Evolutionary conservation across 1,140 invertebrate genomes (phyloP), one percentile per base, ranked within the genome.

Genomic region (Drosophila pruinosa): DNA sequence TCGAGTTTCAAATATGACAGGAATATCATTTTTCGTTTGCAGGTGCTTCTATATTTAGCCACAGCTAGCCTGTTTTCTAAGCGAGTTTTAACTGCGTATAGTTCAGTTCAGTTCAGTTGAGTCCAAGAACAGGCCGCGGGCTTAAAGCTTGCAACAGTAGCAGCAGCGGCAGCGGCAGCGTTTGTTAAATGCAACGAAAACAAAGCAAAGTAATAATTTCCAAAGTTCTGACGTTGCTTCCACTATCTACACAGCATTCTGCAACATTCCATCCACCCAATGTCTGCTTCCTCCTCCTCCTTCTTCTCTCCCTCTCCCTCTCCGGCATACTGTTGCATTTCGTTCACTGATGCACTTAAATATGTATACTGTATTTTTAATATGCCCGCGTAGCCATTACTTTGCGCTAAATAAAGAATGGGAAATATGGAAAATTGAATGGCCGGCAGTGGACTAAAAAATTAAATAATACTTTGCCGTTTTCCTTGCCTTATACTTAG

Each of bases 201-300:
- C 68, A 80, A 85, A 74, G 69, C 67, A 75, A 75, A 83, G 79
- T 83, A 80, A 86, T 85, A 85, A 85, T 81, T 85, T 86, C 26
- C 64, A 80, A 85, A 85, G 81, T 85, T 85, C 81, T 86, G 81
- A 80, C 81, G 77, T 47, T 68, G 34, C 70, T 24, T 56, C 31
- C 69, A 61, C 47, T 59, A 52, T 58, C 62, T 47, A 10, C 34
- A 41, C 7, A 34, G 50, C 28, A 64, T 22, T 48, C 19, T 12
- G 15, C 57, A 39, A 10, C 56, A 14, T 19, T 14, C 19, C 10
- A 1, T 7, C n/a, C 26, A 4, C 3, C 28, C 28, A 8, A 8
- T 10, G 6, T 10, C 15, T 17, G 10, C 17, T 22, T n/a, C 57
- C 14, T 14, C 21, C 8, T 7, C 3, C 10, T 17, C 34, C 45